phyloP scores from a whole-genome alignment of 2,888 invertebrate species.

The Pyrochroa serraticornis region DNA sequence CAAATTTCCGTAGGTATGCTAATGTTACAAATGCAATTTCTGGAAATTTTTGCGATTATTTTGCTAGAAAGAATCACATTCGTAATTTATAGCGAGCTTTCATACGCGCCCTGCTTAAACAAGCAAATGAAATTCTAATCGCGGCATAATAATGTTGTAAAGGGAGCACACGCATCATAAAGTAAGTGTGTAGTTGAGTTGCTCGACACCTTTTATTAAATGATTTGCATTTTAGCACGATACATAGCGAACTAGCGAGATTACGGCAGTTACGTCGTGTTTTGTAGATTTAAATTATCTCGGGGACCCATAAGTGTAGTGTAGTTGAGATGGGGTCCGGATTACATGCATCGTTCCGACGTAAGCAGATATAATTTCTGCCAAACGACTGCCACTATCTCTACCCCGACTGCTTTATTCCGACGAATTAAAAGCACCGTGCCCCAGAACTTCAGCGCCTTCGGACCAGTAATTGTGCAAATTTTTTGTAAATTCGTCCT shows the following conservation, averaged over 20 bases:
- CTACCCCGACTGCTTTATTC: slow-evolving; percentile 8
- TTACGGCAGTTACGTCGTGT: slow-evolving; percentile 38
- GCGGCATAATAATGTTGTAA: slow-evolving; percentile 28
- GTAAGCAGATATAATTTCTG: slow-evolving; percentile 27
- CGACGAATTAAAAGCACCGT: no score
- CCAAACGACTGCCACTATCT: slow-evolving; percentile 22
- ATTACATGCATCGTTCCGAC: slow-evolving; percentile 26
- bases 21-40: slow-evolving; percentile 35
- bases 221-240: slow-evolving; percentile 42
- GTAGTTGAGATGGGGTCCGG: slow-evolving; percentile 28
- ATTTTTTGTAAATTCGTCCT: no score
- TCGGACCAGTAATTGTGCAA: no score
- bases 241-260: slow-evolving; percentile 39
- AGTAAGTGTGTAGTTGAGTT: slow-evolving; percentile 36
- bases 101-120: slow-evolving; percentile 3
- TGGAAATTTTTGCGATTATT: no score
- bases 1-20: slow-evolving; percentile 43
- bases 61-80: background rate
- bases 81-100: slow-evolving; percentile 1
- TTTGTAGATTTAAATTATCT: slow-evolving; percentile 40
- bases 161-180: slow-evolving; percentile 34
- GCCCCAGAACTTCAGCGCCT: no score
- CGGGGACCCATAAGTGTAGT: slow-evolving; percentile 35
- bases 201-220: slow-evolving; percentile 43
- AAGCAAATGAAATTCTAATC: slow-evolving; percentile 28